A percentile compares a stretch with the other conserved stretches of the same genome.
These are phyloP conservation scores for Alectura lathami DNA, from an alignment of 2,113 vertebrate species.

Conservation along the genomic window DNA sequence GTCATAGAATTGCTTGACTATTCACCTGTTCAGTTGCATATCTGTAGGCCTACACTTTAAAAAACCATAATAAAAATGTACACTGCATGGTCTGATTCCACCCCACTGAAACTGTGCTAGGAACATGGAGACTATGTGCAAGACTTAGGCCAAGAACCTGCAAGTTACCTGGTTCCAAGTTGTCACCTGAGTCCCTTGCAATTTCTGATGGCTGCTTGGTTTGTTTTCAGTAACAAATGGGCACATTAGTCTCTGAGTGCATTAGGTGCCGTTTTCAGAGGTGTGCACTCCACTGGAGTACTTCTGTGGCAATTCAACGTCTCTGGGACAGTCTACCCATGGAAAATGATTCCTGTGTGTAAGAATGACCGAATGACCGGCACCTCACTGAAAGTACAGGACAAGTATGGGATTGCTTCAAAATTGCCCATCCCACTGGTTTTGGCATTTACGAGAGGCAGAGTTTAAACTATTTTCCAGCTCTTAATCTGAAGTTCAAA, in stretches of 20 bases:
- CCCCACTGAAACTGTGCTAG: neutral
- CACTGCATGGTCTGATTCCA: neutral
- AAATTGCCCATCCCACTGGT: neutral
- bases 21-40: neutral
- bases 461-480: neutral
- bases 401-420: neutral
- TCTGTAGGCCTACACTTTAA: neutral
- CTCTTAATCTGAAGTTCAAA: neutral
- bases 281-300: neutral
- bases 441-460: neutral
- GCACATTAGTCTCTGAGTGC: neutral
- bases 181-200: fast-evolving
- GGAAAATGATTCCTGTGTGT: neutral
- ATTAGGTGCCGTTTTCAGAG: neutral
- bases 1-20: neutral
- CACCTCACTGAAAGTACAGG: neutral
- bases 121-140: neutral
- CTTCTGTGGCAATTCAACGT: neutral
- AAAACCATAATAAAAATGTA: too few relatives aligned
- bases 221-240: neutral
- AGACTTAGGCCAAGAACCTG: neutral
- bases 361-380: neutral
- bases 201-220: neutral
- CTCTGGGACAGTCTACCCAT: neutral
- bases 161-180: neutral